phyloP scores from a whole-genome alignment of 2,888 invertebrate species.

The Aplocera efformata region DNA sequence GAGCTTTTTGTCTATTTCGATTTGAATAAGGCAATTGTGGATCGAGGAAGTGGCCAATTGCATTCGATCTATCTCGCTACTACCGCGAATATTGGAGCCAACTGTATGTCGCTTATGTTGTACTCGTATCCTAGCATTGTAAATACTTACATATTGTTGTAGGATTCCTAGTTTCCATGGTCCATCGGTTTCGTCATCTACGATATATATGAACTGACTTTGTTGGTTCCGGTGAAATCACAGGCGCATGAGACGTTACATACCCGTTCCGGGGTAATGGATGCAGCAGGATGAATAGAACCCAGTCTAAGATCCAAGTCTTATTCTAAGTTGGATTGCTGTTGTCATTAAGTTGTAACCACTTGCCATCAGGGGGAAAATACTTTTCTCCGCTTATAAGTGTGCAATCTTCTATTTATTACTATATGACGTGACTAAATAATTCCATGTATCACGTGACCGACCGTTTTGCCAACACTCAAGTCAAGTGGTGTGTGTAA shows the following conservation, averaged over 20 bases:
- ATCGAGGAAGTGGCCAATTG: slow-evolving; percentile 66
- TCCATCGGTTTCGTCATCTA: slow-evolving; percentile 3
- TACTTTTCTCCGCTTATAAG: slow-evolving; percentile 33
- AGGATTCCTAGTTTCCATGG: background rate
- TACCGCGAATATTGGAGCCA: slow-evolving; percentile 13
- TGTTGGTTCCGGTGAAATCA: too few species aligned
- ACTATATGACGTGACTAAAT: slow-evolving; percentile 35
- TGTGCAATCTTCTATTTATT: slow-evolving; percentile 49
- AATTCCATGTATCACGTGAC: slow-evolving; percentile 48
- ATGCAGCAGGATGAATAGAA: too few species aligned
- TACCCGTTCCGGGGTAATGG: too few species aligned
- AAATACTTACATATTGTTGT: too few species aligned
- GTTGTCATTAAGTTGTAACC: too few species aligned
- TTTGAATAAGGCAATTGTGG: slow-evolving; percentile 63
- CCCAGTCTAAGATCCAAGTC: too few species aligned
- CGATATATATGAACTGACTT: too few species aligned
- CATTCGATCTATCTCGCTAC: slow-evolving; percentile 30
- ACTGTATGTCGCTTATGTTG: background rate
- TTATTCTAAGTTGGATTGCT: too few species aligned
- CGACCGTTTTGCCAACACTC: slow-evolving; percentile 36
- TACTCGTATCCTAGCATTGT: too few species aligned
- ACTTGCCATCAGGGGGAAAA: slow-evolving; percentile 31
- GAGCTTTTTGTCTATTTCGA: slow-evolving; percentile 61
- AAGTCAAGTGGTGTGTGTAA: slow-evolving; percentile 27
- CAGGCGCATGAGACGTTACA: too few species aligned